phyloP scores from a whole-genome alignment of 2,113 vertebrate genomes.

The Burhinus oedicnemus region DNA sequence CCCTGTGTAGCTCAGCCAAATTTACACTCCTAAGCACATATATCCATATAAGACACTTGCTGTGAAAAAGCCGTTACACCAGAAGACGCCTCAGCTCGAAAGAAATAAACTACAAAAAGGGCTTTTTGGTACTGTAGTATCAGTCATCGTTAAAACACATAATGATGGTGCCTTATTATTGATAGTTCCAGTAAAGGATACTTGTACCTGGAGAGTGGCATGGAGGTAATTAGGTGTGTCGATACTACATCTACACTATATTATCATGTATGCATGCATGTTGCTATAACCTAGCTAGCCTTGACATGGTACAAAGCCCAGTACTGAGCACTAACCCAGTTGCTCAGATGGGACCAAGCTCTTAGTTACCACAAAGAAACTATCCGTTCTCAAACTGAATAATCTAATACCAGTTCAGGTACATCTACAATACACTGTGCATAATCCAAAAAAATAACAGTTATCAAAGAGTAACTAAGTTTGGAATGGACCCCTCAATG shows the following conservation, averaged over 20 bases:
- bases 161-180: not conserved
- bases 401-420: not conserved
- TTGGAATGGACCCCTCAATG: not conserved
- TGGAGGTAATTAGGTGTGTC: not conserved
- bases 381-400: not conserved
- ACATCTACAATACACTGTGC: not conserved
- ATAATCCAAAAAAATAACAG: not conserved
- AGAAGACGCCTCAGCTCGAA: not conserved
- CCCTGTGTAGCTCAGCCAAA: not conserved
- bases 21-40: not conserved
- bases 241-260: not conserved
- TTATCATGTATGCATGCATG: rapidly evolving
- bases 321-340: not conserved
- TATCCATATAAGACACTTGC: not conserved
- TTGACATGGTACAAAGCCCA: not conserved
- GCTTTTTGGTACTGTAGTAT: not conserved
- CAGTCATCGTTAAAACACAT: not conserved
- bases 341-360: not conserved
- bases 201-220: not conserved
- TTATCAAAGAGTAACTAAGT: not conserved
- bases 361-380: not conserved
- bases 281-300: not conserved
- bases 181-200: not conserved
- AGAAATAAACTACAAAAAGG: not conserved
- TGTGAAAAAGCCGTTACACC: not conserved